A percentile compares a stretch with the other conserved stretches of the same genome.
These are phyloP conservation scores for Ellobius talpinus DNA, from an alignment of 2,113 vertebrate genomes.

Conservation along the genomic window DNA sequence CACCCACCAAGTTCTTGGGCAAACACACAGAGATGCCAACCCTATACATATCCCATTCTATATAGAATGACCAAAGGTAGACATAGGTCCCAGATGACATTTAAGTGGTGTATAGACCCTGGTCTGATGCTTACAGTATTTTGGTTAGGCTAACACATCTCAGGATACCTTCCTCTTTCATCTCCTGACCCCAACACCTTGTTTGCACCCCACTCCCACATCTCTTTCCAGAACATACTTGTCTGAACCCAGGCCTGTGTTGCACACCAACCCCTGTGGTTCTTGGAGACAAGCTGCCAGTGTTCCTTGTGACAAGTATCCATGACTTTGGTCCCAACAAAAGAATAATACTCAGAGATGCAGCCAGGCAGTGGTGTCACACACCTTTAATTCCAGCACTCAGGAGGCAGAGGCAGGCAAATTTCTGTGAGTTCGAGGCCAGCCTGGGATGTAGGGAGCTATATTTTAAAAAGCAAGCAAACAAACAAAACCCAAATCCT, in stretches of 20 bases:
- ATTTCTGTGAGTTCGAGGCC: too few relatives aligned
- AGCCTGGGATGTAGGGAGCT: neutral
- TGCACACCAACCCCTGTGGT: rapidly evolving
- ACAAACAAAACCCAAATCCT: neutral
- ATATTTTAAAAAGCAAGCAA: neutral
- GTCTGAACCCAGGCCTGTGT: neutral
- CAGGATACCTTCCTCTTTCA: neutral
- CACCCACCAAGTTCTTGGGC: neutral
- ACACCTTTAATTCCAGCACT: too few relatives aligned
- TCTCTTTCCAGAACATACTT: neutral
- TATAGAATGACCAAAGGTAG: neutral
- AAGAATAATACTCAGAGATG: neutral
- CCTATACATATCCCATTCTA: neutral
- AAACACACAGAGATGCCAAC: neutral
- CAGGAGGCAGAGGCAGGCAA: too few relatives aligned
- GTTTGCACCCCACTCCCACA: too few relatives aligned
- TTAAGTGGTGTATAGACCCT: neutral
- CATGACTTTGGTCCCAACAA: too few relatives aligned
- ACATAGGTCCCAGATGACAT: neutral
- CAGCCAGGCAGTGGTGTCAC: too few relatives aligned
- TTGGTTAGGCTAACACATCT: neutral
- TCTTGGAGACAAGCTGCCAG: neutral
- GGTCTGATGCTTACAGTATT: neutral
- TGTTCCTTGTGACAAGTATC: neutral
- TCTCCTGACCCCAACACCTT: rapidly evolving